Evolutionary conservation across 2,888 invertebrate species (phyloP), one percentile per base, ranked within the genome.

Genomic region (Gnatocerus cornutus): DNA sequence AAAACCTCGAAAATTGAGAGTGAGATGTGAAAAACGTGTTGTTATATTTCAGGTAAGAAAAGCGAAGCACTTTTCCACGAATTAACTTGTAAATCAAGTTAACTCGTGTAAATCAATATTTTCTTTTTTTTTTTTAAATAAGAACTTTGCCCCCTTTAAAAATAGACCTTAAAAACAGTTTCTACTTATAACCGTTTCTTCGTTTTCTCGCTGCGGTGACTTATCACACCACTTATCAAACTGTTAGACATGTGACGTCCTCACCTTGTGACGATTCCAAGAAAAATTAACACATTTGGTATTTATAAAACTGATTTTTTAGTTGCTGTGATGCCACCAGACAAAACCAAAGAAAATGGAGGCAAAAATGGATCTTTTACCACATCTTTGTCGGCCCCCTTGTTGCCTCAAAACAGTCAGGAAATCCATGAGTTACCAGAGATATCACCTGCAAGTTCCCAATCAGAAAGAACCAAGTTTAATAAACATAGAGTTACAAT

Each of bases 261-360:
- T 37, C 8, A 37, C 9, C 2, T n/a, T 37, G 9, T 37, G 21
- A 21, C 37, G 7, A 37, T n/a, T 37, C 37, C 37, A 37, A 37
- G 37, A 37, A 37, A 37, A 37, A 7, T 37, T 21, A 7, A 37
- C 8, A 37, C 4, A 37, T 2, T 4, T 37, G 37, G 7, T n/a
- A 37, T 13, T 13, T 46, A 3, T 46, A 1, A 43, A 43, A 3
- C 10, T 3, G 13, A 10, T 39, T 13, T 39, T 45, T n/a, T 45
- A 45, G 59, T 29, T 5, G 30, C 27, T 48, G 62, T 62, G 62
- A 62, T 62, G 62, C 39, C 62, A 27, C 52, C 39, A 14, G 50
- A 62, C 9, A 33, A 16, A 37, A 48, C 62, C 62, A 62, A 62
- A 62, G 62, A 62, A 13, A 62, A 62, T 39, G 50, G 4, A 13